Evolutionary conservation across 2,113 vertebrate species (phyloP), one percentile per base, ranked within the genome.

Genomic region (Perognathus longimembris): DNA sequence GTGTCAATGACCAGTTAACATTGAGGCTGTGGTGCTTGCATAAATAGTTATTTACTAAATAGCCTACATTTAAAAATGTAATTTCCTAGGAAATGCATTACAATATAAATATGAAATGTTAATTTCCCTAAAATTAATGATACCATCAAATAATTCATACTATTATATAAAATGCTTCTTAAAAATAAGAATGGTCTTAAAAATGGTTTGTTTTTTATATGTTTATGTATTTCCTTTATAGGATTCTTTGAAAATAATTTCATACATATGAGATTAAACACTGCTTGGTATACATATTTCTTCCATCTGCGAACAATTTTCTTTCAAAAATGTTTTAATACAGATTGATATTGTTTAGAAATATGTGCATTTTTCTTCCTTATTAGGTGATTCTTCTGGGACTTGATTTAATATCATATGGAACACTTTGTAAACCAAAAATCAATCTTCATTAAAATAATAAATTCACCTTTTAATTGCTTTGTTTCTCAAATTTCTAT

Each of bases 1-100:
- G 80, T 91, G 93, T 96, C 96, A 97, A 97, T 93, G 93, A 96
- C 64, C 89, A 77, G 91, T 82, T 28, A 76, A 95, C 89, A 89
- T 83, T 67, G 26, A 85, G 30, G 9, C 34, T 15, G 17, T 82
- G 63, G 4, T 63, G 0, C 81, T 81, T 79, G 32, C 9, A 89
- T 77, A 81, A 61, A 34, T 77, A 70, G 69, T 38, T 24, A 59
- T n/a, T 67, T 80, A 59, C 9, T 75, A 63, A 71, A 66, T 64
- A 85, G 4, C 24, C 21, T 78, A 10, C 22, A 34, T 66, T 57
- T 83, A 66, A 78, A 85, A 95, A 85, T 79, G 64, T 74, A 50
- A 93, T 94, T 75, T 57, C 5, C 38, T 54, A 3, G 78, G n/a
- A 85, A 70, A 59, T 32, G 42, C 0, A 7, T 79, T 82, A 54